phyloP scores from a whole-genome alignment of 2,797 vertebrate genomes.

The Pipistrellus kuhlii region DNA sequence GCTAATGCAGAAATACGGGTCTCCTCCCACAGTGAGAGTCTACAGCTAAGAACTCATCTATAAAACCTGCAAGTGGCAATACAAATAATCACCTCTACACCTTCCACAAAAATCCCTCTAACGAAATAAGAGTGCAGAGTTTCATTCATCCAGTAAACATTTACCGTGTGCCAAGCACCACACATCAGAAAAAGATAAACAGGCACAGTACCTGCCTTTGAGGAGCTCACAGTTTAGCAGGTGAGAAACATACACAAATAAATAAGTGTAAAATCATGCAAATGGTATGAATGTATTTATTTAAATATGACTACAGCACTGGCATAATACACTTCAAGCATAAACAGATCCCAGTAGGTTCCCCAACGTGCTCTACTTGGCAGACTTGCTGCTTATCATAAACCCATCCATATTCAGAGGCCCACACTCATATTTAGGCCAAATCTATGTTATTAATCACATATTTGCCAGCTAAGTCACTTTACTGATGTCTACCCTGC shows the following conservation, averaged over 20 bases:
- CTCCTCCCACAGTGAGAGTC: neutral
- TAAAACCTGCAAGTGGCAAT: slow-evolving; percentile 44
- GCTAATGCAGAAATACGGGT: neutral
- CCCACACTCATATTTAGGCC: slow-evolving; percentile 53
- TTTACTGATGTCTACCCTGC: slow-evolving; percentile 55
- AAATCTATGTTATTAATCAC: slow-evolving; percentile 73
- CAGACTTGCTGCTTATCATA: slow-evolving; percentile 54
- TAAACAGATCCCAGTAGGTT: slow-evolving; percentile 20
- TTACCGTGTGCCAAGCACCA: neutral
- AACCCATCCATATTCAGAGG: slow-evolving; percentile 39
- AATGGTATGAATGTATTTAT: neutral
- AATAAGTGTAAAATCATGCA: neutral
- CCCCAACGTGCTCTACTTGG: slow-evolving; percentile 48
- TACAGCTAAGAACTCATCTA: neutral
- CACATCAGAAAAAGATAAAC: slow-evolving; percentile 17
- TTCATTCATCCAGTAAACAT: slow-evolving; percentile 1
- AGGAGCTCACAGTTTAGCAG: slow-evolving; percentile 44
- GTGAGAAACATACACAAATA: slow-evolving; percentile 23
- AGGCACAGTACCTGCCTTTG: slow-evolving; percentile 13
- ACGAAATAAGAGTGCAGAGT: neutral
- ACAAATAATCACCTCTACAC: neutral
- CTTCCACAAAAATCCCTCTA: slow-evolving; percentile 56
- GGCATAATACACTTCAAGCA: slow-evolving; percentile 42
- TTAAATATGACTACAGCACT: neutral
- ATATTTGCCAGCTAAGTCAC: slow-evolving; percentile 72